Evolutionary conservation across 2,113 vertebrate species (phyloP).

Genomic region (Peromyscus polionotus): DNA sequence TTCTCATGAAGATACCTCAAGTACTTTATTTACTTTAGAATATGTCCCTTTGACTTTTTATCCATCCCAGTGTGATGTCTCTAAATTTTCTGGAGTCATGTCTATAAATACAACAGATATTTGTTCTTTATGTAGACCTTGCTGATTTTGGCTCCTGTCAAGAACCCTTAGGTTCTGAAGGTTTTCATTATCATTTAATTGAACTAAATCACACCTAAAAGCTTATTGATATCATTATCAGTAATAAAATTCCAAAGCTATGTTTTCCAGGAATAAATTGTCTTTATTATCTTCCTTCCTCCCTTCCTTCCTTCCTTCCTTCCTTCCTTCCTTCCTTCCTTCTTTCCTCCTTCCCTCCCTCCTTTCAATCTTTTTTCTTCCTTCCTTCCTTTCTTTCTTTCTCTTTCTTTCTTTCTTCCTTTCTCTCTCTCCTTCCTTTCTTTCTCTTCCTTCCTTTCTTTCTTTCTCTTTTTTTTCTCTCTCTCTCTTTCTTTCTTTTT

Average conservation of each 20-base stretch:
- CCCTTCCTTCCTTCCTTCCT: too few species aligned
- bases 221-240: constrained; percentile 14
- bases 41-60: constrained; percentile 36
- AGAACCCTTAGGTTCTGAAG: constrained; percentile 17
- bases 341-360: too few species aligned
- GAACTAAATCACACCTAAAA: constrained; percentile 19
- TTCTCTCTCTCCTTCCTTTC: too few species aligned
- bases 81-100: constrained; percentile 45
- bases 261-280: neutral
- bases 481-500: too few species aligned
- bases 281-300: neutral
- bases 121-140: neutral
- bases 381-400: too few species aligned
- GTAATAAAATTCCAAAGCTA: neutral
- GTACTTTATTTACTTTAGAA: constrained; percentile 66
- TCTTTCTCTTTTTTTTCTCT: neutral
- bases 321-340: too few species aligned
- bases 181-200: constrained; percentile 33
- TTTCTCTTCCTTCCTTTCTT: too few species aligned
- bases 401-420: neutral
- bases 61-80: neutral
- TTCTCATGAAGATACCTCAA: constrained; percentile 9
- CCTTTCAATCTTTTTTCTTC: too few species aligned
- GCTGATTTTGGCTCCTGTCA: constrained; percentile 37
- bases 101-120: constrained; percentile 60